These are phyloP conservation scores for Pogona vitticeps DNA, from an alignment of 2,113 vertebrate species.

Conservation along the genomic window DNA sequence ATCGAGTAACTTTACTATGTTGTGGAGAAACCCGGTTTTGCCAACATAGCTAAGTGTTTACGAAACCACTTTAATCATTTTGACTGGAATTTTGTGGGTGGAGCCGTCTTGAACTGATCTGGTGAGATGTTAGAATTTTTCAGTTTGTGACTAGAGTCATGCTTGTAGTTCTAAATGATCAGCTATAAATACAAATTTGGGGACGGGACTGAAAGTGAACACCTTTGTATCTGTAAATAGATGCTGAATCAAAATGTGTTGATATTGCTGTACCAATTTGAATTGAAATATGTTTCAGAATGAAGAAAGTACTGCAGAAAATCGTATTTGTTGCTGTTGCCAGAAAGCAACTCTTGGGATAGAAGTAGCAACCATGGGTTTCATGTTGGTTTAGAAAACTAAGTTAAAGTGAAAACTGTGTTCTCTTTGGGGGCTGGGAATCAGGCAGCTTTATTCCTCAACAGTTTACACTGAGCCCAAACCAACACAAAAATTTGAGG, in stretches of 20 bases:
- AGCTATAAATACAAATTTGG: neutral
- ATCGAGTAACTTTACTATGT: neutral
- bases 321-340: neutral
- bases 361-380: neutral
- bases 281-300: neutral
- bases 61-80: neutral
- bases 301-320: neutral
- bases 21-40: neutral
- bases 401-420: neutral
- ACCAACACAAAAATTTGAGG: constrained; percentile 4
- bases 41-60: neutral
- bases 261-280: neutral
- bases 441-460: neutral
- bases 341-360: neutral
- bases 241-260: neutral
- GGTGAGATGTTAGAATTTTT: neutral
- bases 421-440: neutral
- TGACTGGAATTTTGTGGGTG: neutral
- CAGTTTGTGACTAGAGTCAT: neutral
- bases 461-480: neutral
- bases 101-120: neutral
- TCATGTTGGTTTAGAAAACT: neutral
- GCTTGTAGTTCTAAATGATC: neutral
- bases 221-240: neutral
- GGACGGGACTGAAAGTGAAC: too few relatives aligned